Base-by-base conservation (phyloP, 2,888 invertebrate species). In the Tachystola acroxantha region DNA sequence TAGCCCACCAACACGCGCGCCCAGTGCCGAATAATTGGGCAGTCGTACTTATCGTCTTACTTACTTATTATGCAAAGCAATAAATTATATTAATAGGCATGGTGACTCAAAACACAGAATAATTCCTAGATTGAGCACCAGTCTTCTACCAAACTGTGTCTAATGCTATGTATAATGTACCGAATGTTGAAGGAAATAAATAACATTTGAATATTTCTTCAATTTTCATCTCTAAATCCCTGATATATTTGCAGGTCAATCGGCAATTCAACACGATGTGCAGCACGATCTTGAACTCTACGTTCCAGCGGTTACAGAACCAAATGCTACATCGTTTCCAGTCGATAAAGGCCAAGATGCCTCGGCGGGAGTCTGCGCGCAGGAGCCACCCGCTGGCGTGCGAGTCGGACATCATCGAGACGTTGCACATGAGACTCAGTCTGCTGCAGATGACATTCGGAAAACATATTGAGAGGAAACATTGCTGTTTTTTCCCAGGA, bases 401-500 rank as follows among this genome's bases (percentile, higher is more conserved):
- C 64, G 96, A 97, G 81, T 95, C 94, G 25, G 97, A 97, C 75
- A 96, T 97, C 31, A 93, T 97, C 63, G 96, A 97, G 78, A 97
- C 97, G 0, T 88, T 97, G 50, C 96, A 97, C 64, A 97, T 97
- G 93, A 90, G 97, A 48, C 89, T 97, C 34, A 96, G 96, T 36
- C 84, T 97, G 39, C 86, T 97, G 43, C 96, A 96, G 79, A 97
- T 97, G 96, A 94, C 96, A 11, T 96, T 96, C 85, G 96, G 96
- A 34, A 97, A 97, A 80, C 96, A 97, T 72, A 96, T 97, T 67
- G 96, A 97, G 72, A 90, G 95, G 57, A 95, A 94, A 67, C 94
- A 96, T 65, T 96, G 96, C 71, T 97, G 96, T 80, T 97, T 97
- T 78, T 97, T 97, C 67, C 96, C 97, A 31, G 97, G 97, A 75